Conservation (phyloP, 2,113 vertebrate species). For the Zosterops borbonicus region DNA sequence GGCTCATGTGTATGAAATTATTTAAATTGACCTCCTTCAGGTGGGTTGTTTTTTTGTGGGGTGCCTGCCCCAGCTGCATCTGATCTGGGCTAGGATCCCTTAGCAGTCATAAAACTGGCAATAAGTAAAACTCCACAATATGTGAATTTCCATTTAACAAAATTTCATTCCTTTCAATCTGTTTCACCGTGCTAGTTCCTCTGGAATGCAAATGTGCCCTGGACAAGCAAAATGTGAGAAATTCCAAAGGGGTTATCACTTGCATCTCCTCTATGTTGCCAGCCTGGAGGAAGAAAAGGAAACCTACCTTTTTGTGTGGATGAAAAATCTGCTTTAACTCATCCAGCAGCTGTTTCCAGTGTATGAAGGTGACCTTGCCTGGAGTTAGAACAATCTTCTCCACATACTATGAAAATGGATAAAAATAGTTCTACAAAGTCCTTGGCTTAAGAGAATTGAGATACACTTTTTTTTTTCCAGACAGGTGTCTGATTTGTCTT, state of each 20-base stretch:
- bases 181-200: not conserved
- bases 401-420: not conserved
- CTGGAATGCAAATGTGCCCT: not conserved
- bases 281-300: not conserved
- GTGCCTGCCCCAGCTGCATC: not conserved
- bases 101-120: not conserved
- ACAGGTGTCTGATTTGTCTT: not conserved
- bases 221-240: not conserved
- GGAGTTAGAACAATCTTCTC: not conserved
- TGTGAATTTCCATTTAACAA: not conserved
- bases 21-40: not conserved
- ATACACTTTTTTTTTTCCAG: not conserved
- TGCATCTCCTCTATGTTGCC: not conserved
- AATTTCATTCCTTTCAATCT: not conserved
- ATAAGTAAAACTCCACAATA: not conserved
- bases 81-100: not conserved
- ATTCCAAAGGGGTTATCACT: not conserved
- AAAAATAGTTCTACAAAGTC: not conserved
- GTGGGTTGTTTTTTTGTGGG: not conserved
- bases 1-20: not conserved
- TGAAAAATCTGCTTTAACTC: not conserved
- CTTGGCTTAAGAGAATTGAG: not conserved
- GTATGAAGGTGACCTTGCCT: not conserved
- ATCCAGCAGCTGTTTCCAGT: not conserved
- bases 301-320: not conserved